These are phyloP conservation scores for Busseola fusca DNA, from an alignment of 2,888 invertebrate genomes.

Conservation along the genomic window DNA sequence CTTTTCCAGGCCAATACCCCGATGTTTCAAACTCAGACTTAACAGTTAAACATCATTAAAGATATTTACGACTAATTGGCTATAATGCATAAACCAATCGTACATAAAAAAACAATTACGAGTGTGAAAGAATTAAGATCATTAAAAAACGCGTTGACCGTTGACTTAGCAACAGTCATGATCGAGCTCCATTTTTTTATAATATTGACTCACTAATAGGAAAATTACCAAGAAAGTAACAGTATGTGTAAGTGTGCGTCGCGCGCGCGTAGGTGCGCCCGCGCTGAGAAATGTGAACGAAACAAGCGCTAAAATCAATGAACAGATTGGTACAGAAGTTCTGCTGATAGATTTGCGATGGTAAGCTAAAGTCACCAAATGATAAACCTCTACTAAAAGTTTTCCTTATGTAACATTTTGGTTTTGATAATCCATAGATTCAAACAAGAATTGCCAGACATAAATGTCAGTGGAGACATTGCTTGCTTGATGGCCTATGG, in stretches of 20 bases:
- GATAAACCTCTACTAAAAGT: neutral
- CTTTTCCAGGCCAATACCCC: neutral
- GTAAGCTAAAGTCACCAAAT: neutral
- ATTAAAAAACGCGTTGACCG: conserved; percentile 17
- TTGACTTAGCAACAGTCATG: conserved; percentile 30
- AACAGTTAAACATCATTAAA: conserved; percentile 21
- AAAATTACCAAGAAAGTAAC: conserved; percentile 60
- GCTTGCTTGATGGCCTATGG: neutral
- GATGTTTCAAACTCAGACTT: neutral
- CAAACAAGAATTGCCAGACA: neutral
- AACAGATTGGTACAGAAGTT: conserved; percentile 39
- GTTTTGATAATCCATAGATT: neutral
- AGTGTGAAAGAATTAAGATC: conserved; percentile 16
- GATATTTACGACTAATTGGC: conserved; percentile 42
- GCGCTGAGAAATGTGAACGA: conserved; percentile 65
- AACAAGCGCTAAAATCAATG: conserved; percentile 35
- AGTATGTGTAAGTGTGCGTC: conserved; percentile 57
- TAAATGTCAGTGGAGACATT: neutral
- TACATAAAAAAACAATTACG: conserved; percentile 22
- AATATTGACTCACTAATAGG: conserved; percentile 48
- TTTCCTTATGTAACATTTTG: neutral
- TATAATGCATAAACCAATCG: conserved; percentile 40
- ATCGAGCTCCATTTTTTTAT: conserved; percentile 41
- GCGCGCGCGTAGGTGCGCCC: conserved; percentile 71
- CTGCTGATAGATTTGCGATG: neutral